These are phyloP conservation scores for Cinclus cinclus DNA, from an alignment of 2,113 vertebrate species.

Conservation along the genomic window DNA sequence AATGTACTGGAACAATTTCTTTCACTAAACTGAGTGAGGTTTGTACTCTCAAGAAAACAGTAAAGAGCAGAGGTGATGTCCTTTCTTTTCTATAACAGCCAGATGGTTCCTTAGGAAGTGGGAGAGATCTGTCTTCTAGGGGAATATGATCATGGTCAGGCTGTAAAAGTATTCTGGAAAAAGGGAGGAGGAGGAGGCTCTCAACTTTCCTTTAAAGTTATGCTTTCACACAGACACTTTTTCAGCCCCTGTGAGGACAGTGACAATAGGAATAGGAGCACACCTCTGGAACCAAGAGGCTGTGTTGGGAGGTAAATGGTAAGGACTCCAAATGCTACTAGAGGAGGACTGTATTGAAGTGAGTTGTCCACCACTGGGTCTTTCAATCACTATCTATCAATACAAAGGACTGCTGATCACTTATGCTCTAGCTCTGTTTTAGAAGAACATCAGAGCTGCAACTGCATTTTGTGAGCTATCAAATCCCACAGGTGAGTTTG, in stretches of 20 bases:
- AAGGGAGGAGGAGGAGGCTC: neutral
- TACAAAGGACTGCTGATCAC: neutral
- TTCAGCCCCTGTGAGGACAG: neutral
- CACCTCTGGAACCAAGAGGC: neutral
- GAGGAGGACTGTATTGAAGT: neutral
- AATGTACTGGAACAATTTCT: neutral
- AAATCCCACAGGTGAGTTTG: neutral
- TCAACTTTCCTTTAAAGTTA: neutral
- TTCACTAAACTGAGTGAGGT: neutral
- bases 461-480: neutral
- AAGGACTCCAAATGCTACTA: neutral
- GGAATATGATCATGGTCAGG: neutral
- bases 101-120: neutral
- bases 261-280: neutral
- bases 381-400: neutral
- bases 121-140: neutral
- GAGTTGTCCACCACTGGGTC: neutral
- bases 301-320: accelerated
- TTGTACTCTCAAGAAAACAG: neutral
- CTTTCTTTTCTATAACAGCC: neutral
- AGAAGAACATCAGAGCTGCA: neutral
- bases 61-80: neutral
- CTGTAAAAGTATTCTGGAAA: neutral
- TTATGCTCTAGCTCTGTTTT: neutral
- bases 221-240: neutral